Base-by-base conservation (phyloP, 2,888 invertebrate genomes). In the Cyaniris semiargus region DNA sequence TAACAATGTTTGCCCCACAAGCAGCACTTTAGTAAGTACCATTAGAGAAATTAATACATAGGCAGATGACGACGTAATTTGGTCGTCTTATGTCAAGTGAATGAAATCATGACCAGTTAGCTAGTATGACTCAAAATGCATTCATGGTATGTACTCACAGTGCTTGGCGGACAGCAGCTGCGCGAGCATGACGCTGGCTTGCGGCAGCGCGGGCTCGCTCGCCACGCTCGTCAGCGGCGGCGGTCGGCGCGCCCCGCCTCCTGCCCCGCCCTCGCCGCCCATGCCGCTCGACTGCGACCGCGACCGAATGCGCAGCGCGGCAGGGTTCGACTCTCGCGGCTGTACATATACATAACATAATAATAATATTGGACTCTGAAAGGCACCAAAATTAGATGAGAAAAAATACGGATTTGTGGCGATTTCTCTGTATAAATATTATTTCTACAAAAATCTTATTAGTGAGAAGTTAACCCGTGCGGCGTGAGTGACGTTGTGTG, bases 131-230 rank as follows among this genome's bases (percentile, higher is more conserved):
- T 38, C 34, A 38, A 38, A 38, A 10, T 2, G 1, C 10, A 34
- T 38, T 38, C 8, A 10, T 38, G 0, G 38, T 38, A 38, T 38
- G 38, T 38, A 60, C 95, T 92, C 88, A 96, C 96, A 96, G 95
- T 93, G 93, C 82, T 93, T 93, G 77, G 90, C 87, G 76, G 96
- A 97, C 82, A 98, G 95, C 81, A 98, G 95, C 86, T 98, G 97
- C 74, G 98, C 97, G 79, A 98, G 95, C 87, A 97, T 95, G 77
- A 97, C 96, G 92, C 97, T 97, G 84, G 95, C 94, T 83, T 95
- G 95, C 81, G 95, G 94, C 80, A 97, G 92, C 83, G 96, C 95
- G 75, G 97, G 97, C 91, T 97, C 97, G 87, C 97, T 97, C 78
- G 96, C 95, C 72, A 97, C 96, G 83, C 96, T 95, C 83, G 96